These are phyloP conservation scores for Linurgus olivaceus DNA, from an alignment of 2,797 vertebrate genomes.

Conservation along the genomic window DNA sequence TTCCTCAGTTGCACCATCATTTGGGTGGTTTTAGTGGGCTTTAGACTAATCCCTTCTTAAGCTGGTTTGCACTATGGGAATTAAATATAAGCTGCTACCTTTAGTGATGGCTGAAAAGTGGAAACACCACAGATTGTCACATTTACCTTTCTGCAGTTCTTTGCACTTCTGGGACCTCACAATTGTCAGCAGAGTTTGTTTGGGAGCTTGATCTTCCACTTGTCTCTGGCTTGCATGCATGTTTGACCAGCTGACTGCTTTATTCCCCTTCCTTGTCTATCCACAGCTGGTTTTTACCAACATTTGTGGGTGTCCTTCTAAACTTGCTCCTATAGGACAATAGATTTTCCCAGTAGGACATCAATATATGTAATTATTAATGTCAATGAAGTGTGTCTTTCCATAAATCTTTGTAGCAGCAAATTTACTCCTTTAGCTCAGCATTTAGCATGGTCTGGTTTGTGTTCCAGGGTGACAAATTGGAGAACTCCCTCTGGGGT, in stretches of 20 bases:
- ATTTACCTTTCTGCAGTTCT: neutral
- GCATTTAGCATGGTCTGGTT: neutral
- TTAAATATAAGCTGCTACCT: neutral
- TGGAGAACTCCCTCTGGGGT: neutral
- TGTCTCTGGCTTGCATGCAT: neutral
- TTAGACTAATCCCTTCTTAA: constrained; percentile 29
- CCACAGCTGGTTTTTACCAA: neutral
- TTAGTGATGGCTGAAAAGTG: neutral
- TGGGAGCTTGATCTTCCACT: neutral
- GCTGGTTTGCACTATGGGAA: neutral
- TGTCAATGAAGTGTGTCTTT: neutral
- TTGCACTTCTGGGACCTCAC: neutral
- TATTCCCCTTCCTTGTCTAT: neutral
- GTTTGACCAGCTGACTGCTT: neutral
- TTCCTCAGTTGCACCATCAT: neutral
- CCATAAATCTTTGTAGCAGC: neutral
- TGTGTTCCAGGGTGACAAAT: constrained; percentile 9
- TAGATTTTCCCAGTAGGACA: neutral
- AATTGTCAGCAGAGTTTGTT: neutral
- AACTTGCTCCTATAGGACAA: neutral
- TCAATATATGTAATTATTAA: neutral
- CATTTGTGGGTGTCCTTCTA: neutral
- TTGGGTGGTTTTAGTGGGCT: neutral
- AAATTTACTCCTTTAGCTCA: neutral
- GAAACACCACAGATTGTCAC: neutral